Base-by-base conservation (phyloP, 1,140 invertebrate species). In the Scaptomyza pallida region DNA sequence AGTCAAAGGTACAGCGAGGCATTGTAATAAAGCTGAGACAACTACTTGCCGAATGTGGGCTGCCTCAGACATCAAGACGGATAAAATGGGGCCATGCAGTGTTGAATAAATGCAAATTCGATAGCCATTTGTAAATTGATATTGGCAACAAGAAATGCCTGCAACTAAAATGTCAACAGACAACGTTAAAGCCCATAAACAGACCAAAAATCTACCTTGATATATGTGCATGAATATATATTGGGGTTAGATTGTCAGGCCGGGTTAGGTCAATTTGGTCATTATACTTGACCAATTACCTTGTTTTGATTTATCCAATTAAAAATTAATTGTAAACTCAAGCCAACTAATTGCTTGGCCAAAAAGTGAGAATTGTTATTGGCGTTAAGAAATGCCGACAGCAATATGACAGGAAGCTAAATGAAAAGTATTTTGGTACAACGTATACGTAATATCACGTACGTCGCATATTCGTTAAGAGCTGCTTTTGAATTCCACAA, bases 41-140 rank as follows among this genome's bases (percentile, higher is more conserved):
- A 79, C 71, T 12, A 10, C 15, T 40, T 15, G 12, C 5, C 8
- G 12, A 1, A 40, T 8, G 21, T n/a, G n/a, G n/a, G n/a, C 15
- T 26, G 23, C 15, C 21, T 35, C 33, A 72, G 37, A 55, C 67
- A 13, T 13, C 33, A 37, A 35, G 10, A n/a, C 2, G 33, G 2
- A n/a, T 4, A 37, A 37, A n/a, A n/a, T 37, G 33, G 33, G 33
- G 35, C 44, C 40, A n/a, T n/a, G n/a, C n/a, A 16, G 21, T 9
- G 10, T 35, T 30, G 15, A 52, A 52, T 26, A 83, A 72, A 83
- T 83, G 75, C 67, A 83, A 85, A 79, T 85, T 85, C 76, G 59
- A 64, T 79, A 56, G 62, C 72, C 67, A 83, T 83, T 82, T 78
- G 75, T 59, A 82, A 82, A 82, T 82, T 82, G 79, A 82, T 78